These are phyloP conservation scores for Pangasius krempfi DNA, from an alignment of 2,797 vertebrate genomes.

Conservation along the genomic window DNA sequence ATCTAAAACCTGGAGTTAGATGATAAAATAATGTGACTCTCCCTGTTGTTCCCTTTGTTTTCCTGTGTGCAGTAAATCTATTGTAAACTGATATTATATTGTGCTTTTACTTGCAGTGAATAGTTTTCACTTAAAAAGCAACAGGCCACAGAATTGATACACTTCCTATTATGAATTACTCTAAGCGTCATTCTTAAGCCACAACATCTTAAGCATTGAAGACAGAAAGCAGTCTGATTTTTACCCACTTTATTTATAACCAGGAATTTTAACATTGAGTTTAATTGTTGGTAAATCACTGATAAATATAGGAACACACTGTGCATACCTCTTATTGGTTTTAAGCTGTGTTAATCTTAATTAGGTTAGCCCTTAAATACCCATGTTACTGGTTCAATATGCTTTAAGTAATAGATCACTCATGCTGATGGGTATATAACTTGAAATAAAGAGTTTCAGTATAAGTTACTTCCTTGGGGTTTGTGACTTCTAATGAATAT, in stretches of 20 bases:
- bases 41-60: not conserved
- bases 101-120: not conserved
- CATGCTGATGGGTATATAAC: not conserved
- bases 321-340: slow-evolving; percentile 25
- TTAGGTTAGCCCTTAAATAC: not conserved
- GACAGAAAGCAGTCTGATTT: slow-evolving; percentile 1
- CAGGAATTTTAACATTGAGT: slow-evolving; percentile 4
- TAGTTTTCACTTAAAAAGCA: not conserved
- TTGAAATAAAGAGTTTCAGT: slow-evolving; percentile 43
- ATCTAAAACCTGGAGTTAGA: slow-evolving; percentile 71
- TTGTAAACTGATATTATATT: slow-evolving; percentile 15
- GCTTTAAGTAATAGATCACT: not conserved
- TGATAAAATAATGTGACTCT: slow-evolving; percentile 63
- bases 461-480: not conserved
- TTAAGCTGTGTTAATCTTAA: not conserved
- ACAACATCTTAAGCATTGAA: not conserved
- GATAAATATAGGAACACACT: not conserved
- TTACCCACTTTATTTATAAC: not conserved
- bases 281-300: slow-evolving; percentile 1
- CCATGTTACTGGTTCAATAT: not conserved
- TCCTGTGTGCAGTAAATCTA: slow-evolving; percentile 21
- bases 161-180: not conserved
- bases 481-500: not conserved
- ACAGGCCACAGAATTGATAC: not conserved
- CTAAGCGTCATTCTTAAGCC: not conserved